Evolutionary conservation across 2,797 vertebrate species (phyloP), one percentile per base, ranked within the genome.

Genomic region (Morus bassanus): DNA sequence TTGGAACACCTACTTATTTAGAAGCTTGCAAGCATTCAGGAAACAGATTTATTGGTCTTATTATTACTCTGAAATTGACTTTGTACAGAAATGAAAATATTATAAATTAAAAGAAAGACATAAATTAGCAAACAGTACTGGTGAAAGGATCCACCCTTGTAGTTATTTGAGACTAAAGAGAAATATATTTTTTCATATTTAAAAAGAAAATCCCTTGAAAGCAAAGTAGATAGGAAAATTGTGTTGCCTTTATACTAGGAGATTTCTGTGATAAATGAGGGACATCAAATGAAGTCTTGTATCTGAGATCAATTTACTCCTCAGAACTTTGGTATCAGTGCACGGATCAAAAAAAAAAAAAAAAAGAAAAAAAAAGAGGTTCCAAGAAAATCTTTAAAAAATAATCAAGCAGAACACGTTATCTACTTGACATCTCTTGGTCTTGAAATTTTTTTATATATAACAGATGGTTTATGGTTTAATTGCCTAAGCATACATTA

Each of bases 11-110:
- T 60, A 35, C 54, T 64, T 73, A 53, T 18, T 61, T 64, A 69
- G 83, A 94, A 82, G 24, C 28, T 74, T 89, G 28, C 67, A 88
- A 74, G 54, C 16, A 45, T 83, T 82, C 33, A 53, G 33, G 21
- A 78, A 13, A 30, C 2, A 17, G 11, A 1, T 0, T 13, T 60
- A 25, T 51, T 53, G 13, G 25, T 35, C 3, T 27, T 35, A 3
- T 27, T 91, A 17, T 41, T 85, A 25, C 9, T 79, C 31, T 87
- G 31, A 78, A 10, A 48, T 0, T 60, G 19, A 48, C 5, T 81
- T 85, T 64, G 25, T 75, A 37, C n/a, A 60, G 41, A 67, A 93
- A 63, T 31, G 7, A 24, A 81, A 79, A 59, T 41, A 1, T 51
- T 56, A 77, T 27, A 53, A 77, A 87, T 83, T 1, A 54, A 65